Evolutionary conservation across 2,797 vertebrate species (phyloP).

Genomic region (Cryptoblepharus egeriae): DNA sequence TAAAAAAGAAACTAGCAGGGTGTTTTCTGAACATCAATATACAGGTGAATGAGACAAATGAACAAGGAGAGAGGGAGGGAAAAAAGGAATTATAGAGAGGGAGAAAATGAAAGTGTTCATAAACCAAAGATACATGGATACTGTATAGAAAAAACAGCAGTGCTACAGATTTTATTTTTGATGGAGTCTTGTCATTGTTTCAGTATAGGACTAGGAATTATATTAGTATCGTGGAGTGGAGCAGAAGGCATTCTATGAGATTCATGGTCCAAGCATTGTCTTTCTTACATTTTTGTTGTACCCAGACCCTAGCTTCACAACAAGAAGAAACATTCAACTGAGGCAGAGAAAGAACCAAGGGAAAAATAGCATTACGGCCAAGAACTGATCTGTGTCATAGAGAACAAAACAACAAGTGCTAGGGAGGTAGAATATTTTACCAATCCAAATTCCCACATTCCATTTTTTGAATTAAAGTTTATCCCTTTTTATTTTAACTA

Average conservation of each 20-base stretch:
- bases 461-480: not conserved
- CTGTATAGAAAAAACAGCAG: not conserved
- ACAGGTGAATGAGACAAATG: slow-evolving; percentile 17
- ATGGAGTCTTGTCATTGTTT: not conserved
- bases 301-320: not conserved
- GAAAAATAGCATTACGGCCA: not conserved
- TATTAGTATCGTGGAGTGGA: not conserved
- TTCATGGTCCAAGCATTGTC: not conserved
- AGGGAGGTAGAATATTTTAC: slow-evolving; percentile 1
- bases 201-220: not conserved
- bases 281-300: not conserved
- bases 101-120: slow-evolving; percentile 37
- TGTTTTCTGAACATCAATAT: not conserved
- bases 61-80: not conserved
- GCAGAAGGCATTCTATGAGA: slow-evolving; percentile 6
- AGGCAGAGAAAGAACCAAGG: not conserved
- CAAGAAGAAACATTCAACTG: not conserved
- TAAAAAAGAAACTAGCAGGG: not conserved
- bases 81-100: not conserved
- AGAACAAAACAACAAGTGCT: not conserved
- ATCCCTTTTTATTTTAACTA: not conserved
- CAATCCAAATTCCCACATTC: not conserved
- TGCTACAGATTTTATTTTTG: not conserved
- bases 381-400: not conserved
- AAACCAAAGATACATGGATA: slow-evolving; percentile 3